These are phyloP conservation scores for Oreochromis tanganicae DNA, from an alignment of 2,113 vertebrate genomes.

Conservation along the genomic window DNA sequence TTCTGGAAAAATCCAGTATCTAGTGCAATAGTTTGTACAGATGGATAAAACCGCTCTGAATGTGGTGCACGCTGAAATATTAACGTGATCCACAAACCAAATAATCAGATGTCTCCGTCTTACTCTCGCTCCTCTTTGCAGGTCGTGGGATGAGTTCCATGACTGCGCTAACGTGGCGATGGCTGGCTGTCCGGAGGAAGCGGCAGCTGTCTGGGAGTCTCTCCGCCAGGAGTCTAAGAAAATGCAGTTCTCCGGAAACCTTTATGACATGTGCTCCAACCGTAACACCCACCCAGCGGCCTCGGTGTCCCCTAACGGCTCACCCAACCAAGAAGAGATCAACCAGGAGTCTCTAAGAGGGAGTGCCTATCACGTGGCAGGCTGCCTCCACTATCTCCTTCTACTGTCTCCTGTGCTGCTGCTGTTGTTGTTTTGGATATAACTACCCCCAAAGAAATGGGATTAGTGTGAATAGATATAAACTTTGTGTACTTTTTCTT, in stretches of 20 bases:
- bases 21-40: neutral
- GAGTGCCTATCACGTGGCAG: neutral
- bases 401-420: constrained; percentile 51
- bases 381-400: neutral
- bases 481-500: constrained; percentile 45
- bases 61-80: neutral
- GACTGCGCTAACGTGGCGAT: constrained; percentile 83
- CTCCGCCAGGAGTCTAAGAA: constrained; percentile 90
- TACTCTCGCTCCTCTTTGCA: constrained; percentile 44
- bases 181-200: constrained; percentile 86
- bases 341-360: constrained; percentile 86
- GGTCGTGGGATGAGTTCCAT: constrained; percentile 94
- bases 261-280: constrained; percentile 86
- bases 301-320: constrained; percentile 35
- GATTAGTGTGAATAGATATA: constrained; percentile 37
- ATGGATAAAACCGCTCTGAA: neutral
- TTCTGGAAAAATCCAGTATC: neutral
- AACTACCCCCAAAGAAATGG: constrained; percentile 9
- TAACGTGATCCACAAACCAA: neutral
- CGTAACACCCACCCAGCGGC: constrained; percentile 62
- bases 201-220: constrained; percentile 88
- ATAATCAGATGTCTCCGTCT: neutral
- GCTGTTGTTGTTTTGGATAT: constrained; percentile 57
- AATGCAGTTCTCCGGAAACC: constrained; percentile 90
- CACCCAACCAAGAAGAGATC: constrained; percentile 66